phyloP scores from a whole-genome alignment of 2,797 vertebrate genomes.

The Hydrocynus forskahlii region DNA sequence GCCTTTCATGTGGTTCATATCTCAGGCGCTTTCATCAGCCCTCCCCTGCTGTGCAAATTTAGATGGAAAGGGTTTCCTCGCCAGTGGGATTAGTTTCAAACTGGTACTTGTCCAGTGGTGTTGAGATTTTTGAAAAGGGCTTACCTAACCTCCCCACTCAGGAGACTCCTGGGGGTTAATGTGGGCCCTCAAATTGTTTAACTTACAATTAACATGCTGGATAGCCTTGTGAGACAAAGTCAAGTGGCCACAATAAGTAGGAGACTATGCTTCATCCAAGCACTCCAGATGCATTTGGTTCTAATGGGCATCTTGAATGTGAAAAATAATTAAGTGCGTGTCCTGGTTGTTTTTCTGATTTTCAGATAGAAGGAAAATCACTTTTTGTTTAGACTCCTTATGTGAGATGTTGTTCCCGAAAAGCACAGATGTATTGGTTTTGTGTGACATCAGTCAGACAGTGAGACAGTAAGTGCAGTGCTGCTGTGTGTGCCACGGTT shows the following conservation, averaged over 20 bases:
- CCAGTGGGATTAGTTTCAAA: slow-evolving; percentile 75
- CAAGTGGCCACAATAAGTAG: slow-evolving; percentile 62
- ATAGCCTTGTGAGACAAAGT: slow-evolving; percentile 65
- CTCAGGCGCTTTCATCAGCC: slow-evolving; percentile 73
- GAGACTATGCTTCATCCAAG: slow-evolving; percentile 25
- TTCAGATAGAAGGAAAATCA: not conserved
- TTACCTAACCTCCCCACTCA: slow-evolving; percentile 68
- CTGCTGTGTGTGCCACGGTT: not conserved
- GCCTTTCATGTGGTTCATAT: slow-evolving; percentile 70
- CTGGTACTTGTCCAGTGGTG: slow-evolving; percentile 75
- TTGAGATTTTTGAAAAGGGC: slow-evolving; percentile 68
- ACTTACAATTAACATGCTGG: slow-evolving; percentile 69
- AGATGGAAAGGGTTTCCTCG: slow-evolving; percentile 71
- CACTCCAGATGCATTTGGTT: slow-evolving; percentile 6
- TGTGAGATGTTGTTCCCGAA: not conserved
- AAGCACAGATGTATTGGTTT: not conserved
- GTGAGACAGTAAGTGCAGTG: not conserved
- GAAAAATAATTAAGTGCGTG: slow-evolving; percentile 12
- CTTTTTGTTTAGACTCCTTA: not conserved
- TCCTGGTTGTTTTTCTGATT: not conserved
- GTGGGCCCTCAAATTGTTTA: slow-evolving; percentile 70
- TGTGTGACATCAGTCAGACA: not conserved
- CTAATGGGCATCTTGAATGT: slow-evolving; percentile 6
- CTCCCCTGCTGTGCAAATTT: slow-evolving; percentile 70
- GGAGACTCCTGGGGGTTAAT: slow-evolving; percentile 64